Base-by-base conservation (phyloP, 2,113 vertebrate genomes). In the Furnarius figulus region DNA sequence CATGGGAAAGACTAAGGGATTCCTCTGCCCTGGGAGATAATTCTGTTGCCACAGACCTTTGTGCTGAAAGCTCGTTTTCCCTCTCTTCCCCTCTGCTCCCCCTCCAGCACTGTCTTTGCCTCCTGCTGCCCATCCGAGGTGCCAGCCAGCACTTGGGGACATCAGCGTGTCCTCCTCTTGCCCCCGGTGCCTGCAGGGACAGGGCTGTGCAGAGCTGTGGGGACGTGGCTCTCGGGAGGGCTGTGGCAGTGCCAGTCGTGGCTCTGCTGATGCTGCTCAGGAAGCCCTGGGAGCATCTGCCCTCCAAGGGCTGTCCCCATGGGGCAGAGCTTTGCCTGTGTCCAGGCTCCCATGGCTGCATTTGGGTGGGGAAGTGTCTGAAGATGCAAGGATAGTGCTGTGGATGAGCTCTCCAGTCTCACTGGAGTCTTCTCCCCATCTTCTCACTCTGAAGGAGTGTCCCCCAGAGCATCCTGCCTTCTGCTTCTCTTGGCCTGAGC, bases 161-260 rank as follows among this genome's bases (percentile, higher is more conserved):
- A 20, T 88, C 84, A 28, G 3, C 0, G 1, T 33, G 17, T 23
- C 35, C 44, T 42, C 25, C 35, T 23, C 33, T 8, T 52, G 37
- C 33, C 58, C 35, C 49, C 62, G 18, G 19, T 18, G 6, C 39
- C 42, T 0, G 0, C 75, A 83, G 53, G 53, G 49, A 50, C 71
- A 73, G 65, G 30, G 6, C 56, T 46, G 52, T 20, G 30, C 23
- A n/a, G 52, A 52, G 5, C 0, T 10, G 37, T 0, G 0, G 58
- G 37, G 21, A 19, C 3, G 0, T 12, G 49, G 39, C 6, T 58
- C 8, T 53, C 62, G 55, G 71, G 23, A 53, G 66, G 25, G 8
- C 39, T 47, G 42, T 3, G 2, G 73, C 55, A 37, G 21, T 35
- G 42, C 33, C 25, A 35, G 46, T n/a, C 22, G 70, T 70, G 63